Evolutionary conservation across 1,140 invertebrate genomes (phyloP), one percentile per base, ranked within the genome.

Genomic region (Drosophila novamexicana): DNA sequence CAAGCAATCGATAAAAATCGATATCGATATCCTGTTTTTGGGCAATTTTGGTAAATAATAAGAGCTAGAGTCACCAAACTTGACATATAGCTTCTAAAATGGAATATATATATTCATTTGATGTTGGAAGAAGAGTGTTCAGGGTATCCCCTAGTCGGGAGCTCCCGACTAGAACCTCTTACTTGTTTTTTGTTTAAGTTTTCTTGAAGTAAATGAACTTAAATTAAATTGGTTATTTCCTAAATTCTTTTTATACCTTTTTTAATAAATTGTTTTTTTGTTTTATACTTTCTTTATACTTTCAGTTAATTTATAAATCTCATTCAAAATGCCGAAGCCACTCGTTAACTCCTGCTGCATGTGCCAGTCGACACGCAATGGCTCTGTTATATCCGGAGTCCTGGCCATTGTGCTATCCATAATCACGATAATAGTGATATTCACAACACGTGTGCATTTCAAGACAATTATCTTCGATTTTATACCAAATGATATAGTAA

Each of bases 371-470:
- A 93, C 96, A 7, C 94, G 95, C 75, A 94, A 94, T 12, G 96
- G 96, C 1, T 95, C 96, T 4, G 92, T 97, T 7, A 94, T 96
- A 66, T 95, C 94, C 10, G 96, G 95, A 45, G 79, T 95, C 37
- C 92, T 94, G 50, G 94, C 95, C 63, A 96, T 96, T 56, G 94
- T 97, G 86, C 78, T 93, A 52, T 90, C 92, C 1, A 92, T 94
- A 12, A 84, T 93, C 18, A 93, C 94, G 12, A 93, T 94, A 22
- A 91, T 93, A 44, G 92, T 94, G n/a, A 94, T 94, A 58, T 90
- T 93, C 53, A 90, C 83, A 34, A 91, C 93, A 10, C 93, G 94
- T 44, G 93, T 95, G 22, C 94, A 95, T 79, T 95, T 96, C 91
- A 95, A 94, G 79, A 96, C 95, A 12, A 92, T 92, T 53, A 36